Conservation (phyloP, 2,113 vertebrate genomes). For the Guaruba guarouba region DNA sequence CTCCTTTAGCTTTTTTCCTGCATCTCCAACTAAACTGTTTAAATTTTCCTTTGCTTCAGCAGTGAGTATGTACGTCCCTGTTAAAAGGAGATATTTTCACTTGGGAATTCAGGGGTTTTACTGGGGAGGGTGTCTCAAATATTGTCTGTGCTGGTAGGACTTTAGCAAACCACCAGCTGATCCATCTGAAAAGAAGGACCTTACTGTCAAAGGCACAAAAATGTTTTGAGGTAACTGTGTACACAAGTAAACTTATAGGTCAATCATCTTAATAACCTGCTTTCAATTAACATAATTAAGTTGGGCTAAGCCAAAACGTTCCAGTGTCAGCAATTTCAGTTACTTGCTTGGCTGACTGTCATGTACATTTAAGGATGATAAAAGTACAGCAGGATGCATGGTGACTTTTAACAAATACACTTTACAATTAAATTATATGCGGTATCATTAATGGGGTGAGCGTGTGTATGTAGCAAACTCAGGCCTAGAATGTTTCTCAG, state of each 20-base stretch:
- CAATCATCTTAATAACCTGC: background rate
- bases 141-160: background rate
- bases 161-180: background rate
- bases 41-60: background rate
- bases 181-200: background rate
- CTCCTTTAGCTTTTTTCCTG: background rate
- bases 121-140: background rate
- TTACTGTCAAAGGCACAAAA: background rate
- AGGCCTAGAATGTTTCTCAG: background rate
- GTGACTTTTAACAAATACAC: background rate
- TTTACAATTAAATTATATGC: background rate
- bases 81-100: background rate
- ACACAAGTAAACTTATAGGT: background rate
- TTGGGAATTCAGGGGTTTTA: background rate
- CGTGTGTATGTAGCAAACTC: background rate
- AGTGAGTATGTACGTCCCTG: accelerated
- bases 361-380: background rate
- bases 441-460: background rate
- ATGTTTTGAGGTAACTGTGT: background rate
- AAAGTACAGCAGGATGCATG: background rate
- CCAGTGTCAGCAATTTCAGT: background rate
- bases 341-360: background rate
- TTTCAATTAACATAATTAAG: background rate
- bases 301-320: background rate
- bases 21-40: background rate